Evolutionary conservation across 2,113 vertebrate species (phyloP).

Genomic region (Heteronetta atricapilla): DNA sequence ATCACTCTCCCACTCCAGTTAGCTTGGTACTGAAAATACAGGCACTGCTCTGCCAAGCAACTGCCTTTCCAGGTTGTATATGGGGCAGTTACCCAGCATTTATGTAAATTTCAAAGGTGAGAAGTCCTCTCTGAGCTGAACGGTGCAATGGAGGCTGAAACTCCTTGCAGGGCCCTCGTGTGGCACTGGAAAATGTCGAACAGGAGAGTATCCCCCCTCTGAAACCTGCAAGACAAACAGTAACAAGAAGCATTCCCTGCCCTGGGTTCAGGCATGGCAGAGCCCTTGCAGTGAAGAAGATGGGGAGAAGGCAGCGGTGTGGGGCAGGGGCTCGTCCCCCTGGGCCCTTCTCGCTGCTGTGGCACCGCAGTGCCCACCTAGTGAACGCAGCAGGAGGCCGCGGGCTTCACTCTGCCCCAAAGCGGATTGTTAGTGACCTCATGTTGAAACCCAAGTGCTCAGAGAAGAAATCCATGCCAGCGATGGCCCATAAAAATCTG

Average conservation of each 20-base stretch:
- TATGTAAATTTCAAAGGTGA: neutral
- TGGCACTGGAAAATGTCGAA: neutral
- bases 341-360: neutral
- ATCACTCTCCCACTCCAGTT: neutral
- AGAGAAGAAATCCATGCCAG: neutral
- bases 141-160: neutral
- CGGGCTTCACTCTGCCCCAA: neutral
- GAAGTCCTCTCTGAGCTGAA: neutral
- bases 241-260: neutral
- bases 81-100: neutral
- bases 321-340: neutral
- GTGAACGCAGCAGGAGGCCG: neutral
- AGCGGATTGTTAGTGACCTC: neutral
- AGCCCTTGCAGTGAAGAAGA: neutral
- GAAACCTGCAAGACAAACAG: neutral
- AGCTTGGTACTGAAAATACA: neutral
- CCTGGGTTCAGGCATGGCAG: neutral
- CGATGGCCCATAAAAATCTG: neutral
- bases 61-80: neutral
- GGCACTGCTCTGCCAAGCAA: neutral
- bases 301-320: neutral
- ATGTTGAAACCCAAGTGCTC: neutral
- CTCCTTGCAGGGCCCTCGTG: neutral
- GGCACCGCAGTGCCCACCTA: neutral
- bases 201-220: neutral